Conservation (phyloP, 2,113 vertebrate species). For the Coregonus clupeaformis region DNA sequence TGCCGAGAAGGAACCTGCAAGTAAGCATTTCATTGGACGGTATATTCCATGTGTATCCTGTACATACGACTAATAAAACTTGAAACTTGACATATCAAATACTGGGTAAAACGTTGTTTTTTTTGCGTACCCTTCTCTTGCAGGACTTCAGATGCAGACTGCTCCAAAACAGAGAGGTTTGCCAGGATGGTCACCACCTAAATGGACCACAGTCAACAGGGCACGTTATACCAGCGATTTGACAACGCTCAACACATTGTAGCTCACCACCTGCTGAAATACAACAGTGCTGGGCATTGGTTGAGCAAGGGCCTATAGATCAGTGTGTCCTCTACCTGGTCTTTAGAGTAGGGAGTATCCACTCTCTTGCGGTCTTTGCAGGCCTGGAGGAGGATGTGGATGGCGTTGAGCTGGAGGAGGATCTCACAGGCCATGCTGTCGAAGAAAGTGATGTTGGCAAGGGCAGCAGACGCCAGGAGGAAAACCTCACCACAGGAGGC, state of each 20-base stretch:
- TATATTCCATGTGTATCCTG: too few relatives aligned
- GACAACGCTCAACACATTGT: too few relatives aligned
- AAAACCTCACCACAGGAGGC: slow-evolving; percentile 94
- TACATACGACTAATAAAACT: too few relatives aligned
- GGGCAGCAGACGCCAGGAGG: slow-evolving; percentile 90
- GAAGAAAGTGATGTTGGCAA: slow-evolving; percentile 98
- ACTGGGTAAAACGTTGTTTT: too few relatives aligned
- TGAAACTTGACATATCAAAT: too few relatives aligned
- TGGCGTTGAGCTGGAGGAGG: slow-evolving; percentile 88
- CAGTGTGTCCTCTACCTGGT: slow-evolving; percentile 78
- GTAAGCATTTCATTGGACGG: too few relatives aligned
- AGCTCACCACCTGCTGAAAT: too few relatives aligned
- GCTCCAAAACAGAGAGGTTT: slow-evolving; percentile 94
- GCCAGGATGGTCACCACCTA: slow-evolving; percentile 96
- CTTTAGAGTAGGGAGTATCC: slow-evolving; percentile 92
- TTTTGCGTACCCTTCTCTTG: slow-evolving; percentile 84
- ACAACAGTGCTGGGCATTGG: too few relatives aligned
- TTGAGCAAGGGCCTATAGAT: too few relatives aligned
- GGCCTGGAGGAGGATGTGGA: slow-evolving; percentile 85
- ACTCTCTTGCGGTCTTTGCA: slow-evolving; percentile 85
- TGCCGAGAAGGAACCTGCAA: too few relatives aligned
- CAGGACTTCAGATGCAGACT: slow-evolving; percentile 85
- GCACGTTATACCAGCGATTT: too few relatives aligned
- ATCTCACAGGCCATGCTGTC: slow-evolving; percentile 96
- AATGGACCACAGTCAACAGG: not conserved